Evolutionary conservation across 2,797 vertebrate genomes (phyloP).

Genomic region (Morus bassanus): DNA sequence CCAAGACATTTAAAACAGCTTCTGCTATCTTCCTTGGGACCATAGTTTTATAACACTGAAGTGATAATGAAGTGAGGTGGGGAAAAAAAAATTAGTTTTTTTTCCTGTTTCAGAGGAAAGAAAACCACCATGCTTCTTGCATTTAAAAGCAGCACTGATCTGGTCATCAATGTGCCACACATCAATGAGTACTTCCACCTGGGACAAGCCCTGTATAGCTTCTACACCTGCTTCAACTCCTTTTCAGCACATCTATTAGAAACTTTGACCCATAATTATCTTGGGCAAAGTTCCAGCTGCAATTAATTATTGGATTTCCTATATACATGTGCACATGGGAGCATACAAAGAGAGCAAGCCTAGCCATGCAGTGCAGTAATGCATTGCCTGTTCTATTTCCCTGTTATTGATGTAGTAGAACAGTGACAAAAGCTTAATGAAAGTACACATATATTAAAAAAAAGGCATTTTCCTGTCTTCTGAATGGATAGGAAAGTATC

Average conservation of each 20-base stretch:
- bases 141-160: not conserved
- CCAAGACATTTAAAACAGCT: not conserved
- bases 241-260: not conserved
- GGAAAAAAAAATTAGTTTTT: not conserved
- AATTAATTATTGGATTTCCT: not conserved
- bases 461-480: not conserved
- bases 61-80: not conserved
- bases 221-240: not conserved
- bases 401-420: not conserved
- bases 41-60: not conserved
- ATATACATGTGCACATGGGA: accelerated
- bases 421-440: not conserved
- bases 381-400: not conserved
- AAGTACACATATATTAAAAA: not conserved
- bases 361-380: accelerated
- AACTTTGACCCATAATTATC: not conserved
- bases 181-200: not conserved
- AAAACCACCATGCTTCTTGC: not conserved
- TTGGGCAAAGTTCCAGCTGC: not conserved
- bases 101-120: not conserved
- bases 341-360: not conserved
- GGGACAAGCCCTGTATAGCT: not conserved
- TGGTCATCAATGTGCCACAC: not conserved
- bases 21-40: not conserved
- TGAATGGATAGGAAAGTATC: not conserved